phyloP scores from a whole-genome alignment of 2,113 vertebrate species.

The Nanorana parkeri region DNA sequence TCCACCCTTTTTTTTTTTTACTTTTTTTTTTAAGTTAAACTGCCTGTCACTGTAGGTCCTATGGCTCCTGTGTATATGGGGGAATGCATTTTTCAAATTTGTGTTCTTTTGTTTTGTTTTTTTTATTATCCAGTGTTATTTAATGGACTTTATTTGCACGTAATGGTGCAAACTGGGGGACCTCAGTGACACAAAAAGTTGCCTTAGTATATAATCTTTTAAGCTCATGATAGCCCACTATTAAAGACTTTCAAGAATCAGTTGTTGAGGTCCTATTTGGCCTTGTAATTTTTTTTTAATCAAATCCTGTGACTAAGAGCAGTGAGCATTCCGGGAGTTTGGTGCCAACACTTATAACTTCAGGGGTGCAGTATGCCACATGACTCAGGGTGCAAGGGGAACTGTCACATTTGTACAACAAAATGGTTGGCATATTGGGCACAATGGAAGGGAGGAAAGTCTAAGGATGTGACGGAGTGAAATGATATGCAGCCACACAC shows the following conservation, averaged over 20 bases:
- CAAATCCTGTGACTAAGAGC: slow-evolving; percentile 36
- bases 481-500: background rate
- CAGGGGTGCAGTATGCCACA: slow-evolving; percentile 27
- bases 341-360: background rate
- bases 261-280: too few species aligned
- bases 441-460: background rate
- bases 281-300: background rate
- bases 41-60: slow-evolving; percentile 4
- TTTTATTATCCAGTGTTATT: slow-evolving; percentile 44
- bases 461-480: background rate
- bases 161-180: background rate
- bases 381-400: slow-evolving; percentile 41
- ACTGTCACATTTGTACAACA: background rate
- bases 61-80: background rate
- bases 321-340: slow-evolving; percentile 25
- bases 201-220: slow-evolving; percentile 33
- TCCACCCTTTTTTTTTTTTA: background rate
- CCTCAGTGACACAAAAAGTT: slow-evolving; percentile 11
- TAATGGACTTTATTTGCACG: slow-evolving; percentile 14
- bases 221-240: background rate
- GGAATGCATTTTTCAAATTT: background rate
- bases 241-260: too few species aligned
- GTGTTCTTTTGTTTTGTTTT: background rate
- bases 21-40: background rate
- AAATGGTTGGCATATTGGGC: background rate